Conservation (phyloP, 2,888 invertebrate genomes). For the Molorchus minor region DNA sequence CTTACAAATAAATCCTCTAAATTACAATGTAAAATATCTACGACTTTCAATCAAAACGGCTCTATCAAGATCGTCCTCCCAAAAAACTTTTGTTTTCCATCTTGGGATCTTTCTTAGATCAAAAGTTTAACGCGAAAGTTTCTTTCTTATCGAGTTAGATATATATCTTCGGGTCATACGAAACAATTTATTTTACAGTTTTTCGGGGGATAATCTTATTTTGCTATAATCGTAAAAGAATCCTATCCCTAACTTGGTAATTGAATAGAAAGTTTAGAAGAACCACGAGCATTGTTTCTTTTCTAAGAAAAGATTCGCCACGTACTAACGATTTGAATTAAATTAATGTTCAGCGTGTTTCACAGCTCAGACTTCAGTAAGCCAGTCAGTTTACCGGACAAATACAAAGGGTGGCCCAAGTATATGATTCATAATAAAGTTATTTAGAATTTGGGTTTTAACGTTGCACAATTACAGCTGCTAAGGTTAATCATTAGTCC, state of each 20-base stretch:
- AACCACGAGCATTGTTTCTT: constrained; percentile 6
- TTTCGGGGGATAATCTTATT: constrained; percentile 34
- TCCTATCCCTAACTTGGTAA: constrained; percentile 21
- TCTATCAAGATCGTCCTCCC: constrained; percentile 23
- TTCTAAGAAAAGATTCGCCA: constrained; percentile 7
- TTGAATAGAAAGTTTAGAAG: constrained; percentile 21
- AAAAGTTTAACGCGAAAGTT: constrained; percentile 44
- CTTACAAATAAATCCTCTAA: constrained; percentile 9
- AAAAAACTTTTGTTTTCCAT: constrained; percentile 30
- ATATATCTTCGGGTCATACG: constrained; percentile 38
- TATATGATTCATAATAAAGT: too few relatives aligned
- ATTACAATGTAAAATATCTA: constrained; percentile 19
- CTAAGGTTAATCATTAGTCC: too few relatives aligned
- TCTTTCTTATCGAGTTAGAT: constrained; percentile 42
- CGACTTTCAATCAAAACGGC: constrained; percentile 16
- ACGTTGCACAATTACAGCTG: too few relatives aligned
- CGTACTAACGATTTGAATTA: too few relatives aligned
- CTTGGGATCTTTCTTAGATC: constrained; percentile 25
- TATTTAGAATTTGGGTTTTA: too few relatives aligned
- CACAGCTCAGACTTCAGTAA: too few relatives aligned
- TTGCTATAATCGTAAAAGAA: constrained; percentile 24
- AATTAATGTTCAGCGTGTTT: too few relatives aligned
- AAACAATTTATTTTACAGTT: constrained; percentile 42
- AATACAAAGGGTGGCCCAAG: too few relatives aligned
- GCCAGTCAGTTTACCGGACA: too few relatives aligned